Percentiles rank a stretch among this genome's conserved stretches.
Conservation (phyloP, 2,888 invertebrate species). For the Shargacucullia verbasci region DNA sequence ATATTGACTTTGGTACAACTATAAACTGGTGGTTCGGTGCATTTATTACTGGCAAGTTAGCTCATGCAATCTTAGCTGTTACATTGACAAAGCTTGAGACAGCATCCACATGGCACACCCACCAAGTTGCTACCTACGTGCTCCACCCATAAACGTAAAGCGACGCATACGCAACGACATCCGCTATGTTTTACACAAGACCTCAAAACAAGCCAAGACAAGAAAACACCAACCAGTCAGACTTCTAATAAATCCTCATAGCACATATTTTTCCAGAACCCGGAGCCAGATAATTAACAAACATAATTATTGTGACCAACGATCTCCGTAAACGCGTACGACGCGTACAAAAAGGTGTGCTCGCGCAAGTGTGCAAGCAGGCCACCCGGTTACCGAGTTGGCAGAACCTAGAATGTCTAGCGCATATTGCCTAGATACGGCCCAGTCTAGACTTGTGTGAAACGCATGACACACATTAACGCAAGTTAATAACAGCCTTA, state of each 20-base stretch:
- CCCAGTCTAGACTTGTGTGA: constrained; percentile 67
- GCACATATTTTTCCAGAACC: constrained; percentile 48
- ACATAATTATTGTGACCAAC: constrained; percentile 63
- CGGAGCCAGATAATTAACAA: constrained; percentile 54
- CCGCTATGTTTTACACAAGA: constrained; percentile 43
- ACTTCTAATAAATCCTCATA: constrained; percentile 48
- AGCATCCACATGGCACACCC: constrained; percentile 16
- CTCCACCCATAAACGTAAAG: constrained; percentile 25
- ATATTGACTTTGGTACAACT: background rate
- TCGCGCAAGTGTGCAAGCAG: constrained; percentile 77
- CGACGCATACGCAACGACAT: constrained; percentile 43
- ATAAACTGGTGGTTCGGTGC: background rate
- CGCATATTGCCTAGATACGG: constrained; percentile 58
- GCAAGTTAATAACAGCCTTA: constrained; percentile 43
- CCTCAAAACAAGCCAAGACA: constrained; percentile 39
- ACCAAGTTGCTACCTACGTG: constrained; percentile 23
- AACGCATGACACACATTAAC: constrained; percentile 68
- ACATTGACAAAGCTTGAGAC: constrained; percentile 6
- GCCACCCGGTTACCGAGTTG: constrained; percentile 82
- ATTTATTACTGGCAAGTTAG: background rate
- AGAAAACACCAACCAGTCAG: constrained; percentile 36
- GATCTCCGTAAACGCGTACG: constrained; percentile 58
- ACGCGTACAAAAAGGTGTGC: constrained; percentile 62
- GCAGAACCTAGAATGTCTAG: constrained; percentile 72
- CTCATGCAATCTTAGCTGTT: constrained; percentile 16